Percentiles rank a stretch among this genome's conserved stretches.
Evolutionary conservation across 2,113 vertebrate genomes (phyloP).

Genomic region (Actenoides lindsayi): DNA sequence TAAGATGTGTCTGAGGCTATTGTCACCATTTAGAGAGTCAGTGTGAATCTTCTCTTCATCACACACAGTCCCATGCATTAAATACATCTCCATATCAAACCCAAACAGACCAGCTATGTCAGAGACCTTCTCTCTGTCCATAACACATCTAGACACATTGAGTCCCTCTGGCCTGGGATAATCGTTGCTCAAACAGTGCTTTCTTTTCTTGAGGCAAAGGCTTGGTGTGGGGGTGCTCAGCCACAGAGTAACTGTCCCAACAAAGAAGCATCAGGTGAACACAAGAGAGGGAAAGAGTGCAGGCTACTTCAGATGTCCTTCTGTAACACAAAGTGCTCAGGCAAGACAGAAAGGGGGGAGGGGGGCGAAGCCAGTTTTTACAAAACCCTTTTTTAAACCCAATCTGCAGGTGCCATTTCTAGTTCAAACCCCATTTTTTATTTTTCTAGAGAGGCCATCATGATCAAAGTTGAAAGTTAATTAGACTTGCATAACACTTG

Average conservation of each 20-base stretch:
- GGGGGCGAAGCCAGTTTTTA: background rate
- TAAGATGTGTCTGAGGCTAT: background rate
- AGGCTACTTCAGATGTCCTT: background rate
- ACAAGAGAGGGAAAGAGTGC: background rate
- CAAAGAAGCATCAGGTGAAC: background rate
- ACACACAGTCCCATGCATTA: background rate
- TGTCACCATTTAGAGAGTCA: background rate
- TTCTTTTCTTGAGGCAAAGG: background rate
- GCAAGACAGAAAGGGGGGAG: background rate
- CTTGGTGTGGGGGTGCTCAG: background rate
- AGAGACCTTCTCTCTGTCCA: background rate
- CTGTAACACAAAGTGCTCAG: background rate
- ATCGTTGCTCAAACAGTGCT: background rate
- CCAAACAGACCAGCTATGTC: background rate
- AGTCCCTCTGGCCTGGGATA: background rate
- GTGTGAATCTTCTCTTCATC: background rate
- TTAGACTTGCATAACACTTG: background rate
- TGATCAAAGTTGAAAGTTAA: background rate
- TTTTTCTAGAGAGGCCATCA: background rate
- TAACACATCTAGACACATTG: background rate
- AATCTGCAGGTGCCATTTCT: background rate
- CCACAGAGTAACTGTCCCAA: rapidly evolving
- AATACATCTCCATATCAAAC: background rate
- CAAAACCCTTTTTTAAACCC: background rate
- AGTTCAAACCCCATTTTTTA: background rate